Evolutionary conservation across 2,797 vertebrate species (phyloP), one percentile per base, ranked within the genome.

Genomic region (Gadopsis marmoratus): DNA sequence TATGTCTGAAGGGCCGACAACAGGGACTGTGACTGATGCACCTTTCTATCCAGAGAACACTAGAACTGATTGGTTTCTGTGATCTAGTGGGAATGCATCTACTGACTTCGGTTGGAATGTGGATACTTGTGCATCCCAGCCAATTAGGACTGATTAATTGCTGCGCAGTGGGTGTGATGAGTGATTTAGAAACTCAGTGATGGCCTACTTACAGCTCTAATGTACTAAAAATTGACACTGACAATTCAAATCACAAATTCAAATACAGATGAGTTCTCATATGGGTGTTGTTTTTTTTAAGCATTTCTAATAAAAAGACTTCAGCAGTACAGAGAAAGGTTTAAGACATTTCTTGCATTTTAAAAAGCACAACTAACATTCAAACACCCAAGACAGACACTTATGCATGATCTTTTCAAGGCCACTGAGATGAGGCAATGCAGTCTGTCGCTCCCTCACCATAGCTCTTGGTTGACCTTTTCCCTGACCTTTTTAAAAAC

Each of bases 21-120:
- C 54, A 61, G 41, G 13, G 41, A 70, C 58, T 35, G 71, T 82
- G 87, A 91, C 77, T 67, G 85, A 91, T 86, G 71, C 31, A 26
- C 17, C 61, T 77, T 39, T 84, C 33, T 61, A 17, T 54, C 7
- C 62, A 61, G 33, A 41, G 21, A 72, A 73, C 68, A 61, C 31
- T 23, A 56, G 45, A 73, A 69, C 14, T 54, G 75, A 84, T 76
- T 80, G 76, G 62, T 56, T 69, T 72, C 37, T 73, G 65, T 83
- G 64, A 78, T 43, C 39, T 31, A 72, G 21, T 16, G 35, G 74
- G 45, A 63, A 63, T 35, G 31, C n/a, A 54, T 62, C 33, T 37
- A 4, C 33, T 50, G 51, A 50, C 26, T 59, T 60, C 54, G 39
- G 26, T 48, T 66, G 60, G 47, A 72, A 72, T 33, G 67, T 70